Conservation (phyloP, 2,113 vertebrate genomes). For the Neotoma lepida region DNA sequence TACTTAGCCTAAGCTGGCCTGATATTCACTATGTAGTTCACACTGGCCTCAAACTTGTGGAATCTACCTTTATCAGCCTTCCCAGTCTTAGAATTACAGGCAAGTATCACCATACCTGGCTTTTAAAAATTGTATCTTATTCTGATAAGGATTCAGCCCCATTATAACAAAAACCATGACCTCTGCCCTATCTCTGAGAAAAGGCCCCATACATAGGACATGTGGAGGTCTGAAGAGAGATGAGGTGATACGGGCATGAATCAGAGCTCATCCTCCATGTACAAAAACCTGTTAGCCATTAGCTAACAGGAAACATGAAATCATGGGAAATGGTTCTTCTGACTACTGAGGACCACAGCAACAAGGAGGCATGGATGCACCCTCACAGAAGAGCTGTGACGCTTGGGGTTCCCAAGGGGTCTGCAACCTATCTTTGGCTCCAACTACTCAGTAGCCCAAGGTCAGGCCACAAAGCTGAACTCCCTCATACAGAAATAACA, state of each 20-base stretch:
- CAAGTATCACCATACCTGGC: background rate
- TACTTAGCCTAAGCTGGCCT: background rate
- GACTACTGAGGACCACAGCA: accelerated
- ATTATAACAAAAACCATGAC: background rate
- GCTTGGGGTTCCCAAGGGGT: too few species aligned
- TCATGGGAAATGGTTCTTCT: background rate
- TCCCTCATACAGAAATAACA: background rate
- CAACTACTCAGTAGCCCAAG: too few species aligned
- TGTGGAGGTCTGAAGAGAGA: accelerated
- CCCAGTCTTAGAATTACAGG: background rate
- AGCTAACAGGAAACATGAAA: background rate
- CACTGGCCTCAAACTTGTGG: background rate
- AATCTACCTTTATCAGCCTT: background rate
- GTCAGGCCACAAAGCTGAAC: background rate
- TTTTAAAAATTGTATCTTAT: accelerated
- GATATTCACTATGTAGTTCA: background rate
- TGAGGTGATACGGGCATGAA: accelerated
- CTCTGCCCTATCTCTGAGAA: background rate
- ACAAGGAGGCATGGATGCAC: too few species aligned
- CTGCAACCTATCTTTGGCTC: background rate
- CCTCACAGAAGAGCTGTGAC: background rate
- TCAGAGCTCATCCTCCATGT: background rate
- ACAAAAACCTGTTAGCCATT: background rate
- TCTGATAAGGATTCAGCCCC: background rate
- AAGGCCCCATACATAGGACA: background rate